phyloP scores from a whole-genome alignment of 2,888 invertebrate genomes.

The Rotaria magnacalcarata region DNA sequence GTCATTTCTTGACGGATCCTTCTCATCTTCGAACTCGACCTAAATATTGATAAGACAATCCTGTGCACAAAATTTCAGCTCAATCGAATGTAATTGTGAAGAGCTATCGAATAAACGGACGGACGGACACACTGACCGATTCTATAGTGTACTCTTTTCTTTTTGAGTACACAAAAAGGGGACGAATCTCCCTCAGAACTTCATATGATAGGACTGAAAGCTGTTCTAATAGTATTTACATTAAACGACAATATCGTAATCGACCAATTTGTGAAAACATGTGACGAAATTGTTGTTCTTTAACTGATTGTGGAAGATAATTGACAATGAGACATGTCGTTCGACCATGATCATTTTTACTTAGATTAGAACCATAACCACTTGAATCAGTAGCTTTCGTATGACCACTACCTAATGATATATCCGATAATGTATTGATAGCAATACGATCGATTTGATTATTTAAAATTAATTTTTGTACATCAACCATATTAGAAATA shows the following conservation, averaged over 20 bases:
- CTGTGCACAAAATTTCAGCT: too few species aligned
- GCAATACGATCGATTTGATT: not conserved
- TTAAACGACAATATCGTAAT: slow-evolving; percentile 20
- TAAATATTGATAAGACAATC: too few species aligned
- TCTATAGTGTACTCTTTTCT: too few species aligned
- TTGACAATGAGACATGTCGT: not conserved
- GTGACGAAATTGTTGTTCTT: slow-evolving; percentile 8
- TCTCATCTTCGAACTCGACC: too few species aligned
- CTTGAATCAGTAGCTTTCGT: slow-evolving; percentile 2
- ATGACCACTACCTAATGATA: not conserved
- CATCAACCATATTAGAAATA: not conserved
- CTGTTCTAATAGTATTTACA: not conserved
- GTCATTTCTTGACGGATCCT: too few species aligned
- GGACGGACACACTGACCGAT: too few species aligned
- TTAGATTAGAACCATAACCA: not conserved
- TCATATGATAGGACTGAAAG: too few species aligned
- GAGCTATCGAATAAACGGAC: too few species aligned
- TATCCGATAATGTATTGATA: slow-evolving; percentile 1
- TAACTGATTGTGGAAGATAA: slow-evolving; percentile 29
- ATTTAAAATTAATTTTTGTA: slow-evolving; percentile 5
- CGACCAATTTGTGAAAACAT: slow-evolving; percentile 10
- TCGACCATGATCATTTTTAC: not conserved
- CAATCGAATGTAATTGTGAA: too few species aligned
- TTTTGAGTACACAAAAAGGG: too few species aligned
- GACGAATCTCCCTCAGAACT: too few species aligned